Percentiles rank a stretch among this genome's conserved stretches.
Evolutionary conservation across 2,888 invertebrate genomes (phyloP).

Genomic region (Drosophila affinis): DNA sequence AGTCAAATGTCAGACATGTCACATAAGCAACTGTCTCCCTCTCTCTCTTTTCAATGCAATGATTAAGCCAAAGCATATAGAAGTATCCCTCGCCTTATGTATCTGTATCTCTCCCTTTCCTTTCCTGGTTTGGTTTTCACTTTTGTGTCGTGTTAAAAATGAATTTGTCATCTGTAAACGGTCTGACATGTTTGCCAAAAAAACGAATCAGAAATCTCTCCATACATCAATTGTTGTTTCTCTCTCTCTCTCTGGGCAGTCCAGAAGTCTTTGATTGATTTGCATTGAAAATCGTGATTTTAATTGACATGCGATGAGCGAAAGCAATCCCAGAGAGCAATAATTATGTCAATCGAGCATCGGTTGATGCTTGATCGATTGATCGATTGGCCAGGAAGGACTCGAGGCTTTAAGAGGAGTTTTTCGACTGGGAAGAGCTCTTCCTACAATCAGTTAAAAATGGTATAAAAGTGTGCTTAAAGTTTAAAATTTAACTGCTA

Average conservation of each 20-base stretch:
- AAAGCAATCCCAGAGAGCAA: conserved; percentile 53
- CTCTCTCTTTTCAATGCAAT: conserved; percentile 2
- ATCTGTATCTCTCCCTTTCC: conserved; percentile 20
- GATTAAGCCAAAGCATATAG: conserved; percentile 46
- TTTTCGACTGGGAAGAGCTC: not conserved
- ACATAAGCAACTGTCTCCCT: conserved; percentile 27
- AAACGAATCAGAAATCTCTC: conserved; percentile 46
- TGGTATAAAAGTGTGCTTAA: too few species aligned
- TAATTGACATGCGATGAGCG: conserved; percentile 66
- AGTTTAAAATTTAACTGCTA: too few species aligned
- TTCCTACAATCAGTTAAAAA: too few species aligned
- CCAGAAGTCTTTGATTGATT: conserved; percentile 81
- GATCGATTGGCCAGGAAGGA: not conserved
- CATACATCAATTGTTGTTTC: conserved; percentile 78
- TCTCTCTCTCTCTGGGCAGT: conserved; percentile 25
- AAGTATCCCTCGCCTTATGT: conserved; percentile 20
- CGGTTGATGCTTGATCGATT: conserved; percentile 53
- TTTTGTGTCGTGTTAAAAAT: conserved; percentile 78
- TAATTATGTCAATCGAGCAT: conserved; percentile 77
- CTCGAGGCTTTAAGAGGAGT: not conserved
- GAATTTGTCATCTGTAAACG: conserved; percentile 81
- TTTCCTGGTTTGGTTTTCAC: conserved; percentile 58
- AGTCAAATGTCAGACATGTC: conserved; percentile 65
- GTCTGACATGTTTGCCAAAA: conserved; percentile 79
- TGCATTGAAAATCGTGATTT: conserved; percentile 77